These are phyloP conservation scores for Xestia xanthographa DNA, from an alignment of 2,888 invertebrate genomes.

Conservation along the genomic window DNA sequence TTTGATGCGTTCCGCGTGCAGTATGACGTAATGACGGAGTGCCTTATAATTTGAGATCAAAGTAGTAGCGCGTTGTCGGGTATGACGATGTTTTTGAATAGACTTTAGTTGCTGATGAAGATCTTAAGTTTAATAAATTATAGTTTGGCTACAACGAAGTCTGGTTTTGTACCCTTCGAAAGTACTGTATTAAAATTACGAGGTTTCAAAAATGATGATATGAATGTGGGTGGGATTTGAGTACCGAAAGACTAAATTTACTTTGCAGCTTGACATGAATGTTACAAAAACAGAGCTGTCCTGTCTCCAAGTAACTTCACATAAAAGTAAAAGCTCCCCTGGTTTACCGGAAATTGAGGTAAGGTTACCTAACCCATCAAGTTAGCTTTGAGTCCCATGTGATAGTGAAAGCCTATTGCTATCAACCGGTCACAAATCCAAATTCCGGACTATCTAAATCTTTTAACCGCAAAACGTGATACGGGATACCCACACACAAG, in stretches of 20 bases:
- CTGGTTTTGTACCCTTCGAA: background rate
- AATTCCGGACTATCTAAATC: background rate
- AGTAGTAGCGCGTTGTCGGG: constrained; percentile 26
- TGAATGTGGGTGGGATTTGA: background rate
- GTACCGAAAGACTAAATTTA: background rate
- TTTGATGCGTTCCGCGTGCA: constrained; percentile 57
- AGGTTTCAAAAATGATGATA: background rate
- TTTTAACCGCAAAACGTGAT: background rate
- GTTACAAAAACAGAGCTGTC: background rate
- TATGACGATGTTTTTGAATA: constrained; percentile 11
- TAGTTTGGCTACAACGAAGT: background rate
- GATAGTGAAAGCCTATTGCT: background rate
- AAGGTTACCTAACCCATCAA: background rate
- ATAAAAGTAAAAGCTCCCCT: background rate
- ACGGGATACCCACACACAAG: constrained; percentile 39
- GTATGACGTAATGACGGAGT: constrained; percentile 34
- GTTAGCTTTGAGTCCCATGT: background rate
- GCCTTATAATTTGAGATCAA: constrained; percentile 50
- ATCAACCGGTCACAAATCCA: background rate
- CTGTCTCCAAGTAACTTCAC: background rate
- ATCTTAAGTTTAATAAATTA: background rate
- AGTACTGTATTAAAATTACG: background rate
- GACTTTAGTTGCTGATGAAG: background rate
- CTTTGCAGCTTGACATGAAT: background rate
- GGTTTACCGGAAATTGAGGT: background rate